Base-by-base conservation (phyloP, 2,113 vertebrate species). In the Zeus faber region DNA sequence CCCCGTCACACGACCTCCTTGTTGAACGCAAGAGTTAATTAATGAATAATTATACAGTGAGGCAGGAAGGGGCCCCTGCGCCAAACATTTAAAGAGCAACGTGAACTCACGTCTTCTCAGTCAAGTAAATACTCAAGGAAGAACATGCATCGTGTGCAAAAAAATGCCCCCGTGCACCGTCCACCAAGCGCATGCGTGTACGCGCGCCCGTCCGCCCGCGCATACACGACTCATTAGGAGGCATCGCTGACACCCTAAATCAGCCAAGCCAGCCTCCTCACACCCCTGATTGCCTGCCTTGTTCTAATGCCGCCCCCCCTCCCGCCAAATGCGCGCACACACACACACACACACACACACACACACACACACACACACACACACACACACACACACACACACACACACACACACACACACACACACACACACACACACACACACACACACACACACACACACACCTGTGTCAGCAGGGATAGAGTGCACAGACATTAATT, bases 251-350 rank as follows among this genome's bases (percentile, higher is more conserved):
- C 62, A 61, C n/a, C 45, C 65, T 63, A 56, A 70, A 67, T 71
- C 76, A 70, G 68, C 16, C 6, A 24, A 44, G 43, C 40, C 48
- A 54, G 62, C 56, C 64, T 63, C 45, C 61, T 56, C 44, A 21
- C 25, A 27, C 48, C 50, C 68, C 63, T 57, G 54, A 62, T 21
- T 58, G 63, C 54, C 20, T 48, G 54, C 21, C 55, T 29, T 24
- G 63, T 67, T 67, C 67, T 49, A 49, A 57, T 46, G 41, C 49
- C 65, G 52, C 51, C 35, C 65, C 55, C 49, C 47, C 43, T n/a
- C n/a, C n/a, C n/a, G n/a, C 31, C 72, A 82, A 80, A 83, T 77
- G 70, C 76, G 68, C 49, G 75, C 63, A 56, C 23, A 14, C 49
- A 45, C 49, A 60, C 17, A 18, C 27, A 31, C 25, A 17, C 47